Percentiles rank a stretch among this genome's conserved stretches.
phyloP scores from a whole-genome alignment of 2,113 vertebrate genomes.

The Sciurus niger region DNA sequence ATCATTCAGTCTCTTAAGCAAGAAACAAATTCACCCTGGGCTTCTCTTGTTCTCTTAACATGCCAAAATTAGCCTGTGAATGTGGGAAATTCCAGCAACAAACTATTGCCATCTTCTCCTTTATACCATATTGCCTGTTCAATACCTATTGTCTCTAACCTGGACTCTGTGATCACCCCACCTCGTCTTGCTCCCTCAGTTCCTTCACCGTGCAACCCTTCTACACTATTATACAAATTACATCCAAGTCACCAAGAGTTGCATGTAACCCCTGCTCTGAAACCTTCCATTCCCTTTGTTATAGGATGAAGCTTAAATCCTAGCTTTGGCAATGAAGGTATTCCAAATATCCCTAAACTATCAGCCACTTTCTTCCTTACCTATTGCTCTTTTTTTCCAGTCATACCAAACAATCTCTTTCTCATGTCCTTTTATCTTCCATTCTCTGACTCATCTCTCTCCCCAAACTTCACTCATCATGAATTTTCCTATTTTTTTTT shows the following conservation, averaged over 20 bases:
- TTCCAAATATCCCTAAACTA: neutral
- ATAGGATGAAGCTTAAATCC: neutral
- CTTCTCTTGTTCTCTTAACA: neutral
- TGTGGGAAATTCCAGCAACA: neutral
- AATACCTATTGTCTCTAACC: neutral
- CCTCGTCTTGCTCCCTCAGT: neutral
- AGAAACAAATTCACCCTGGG: neutral
- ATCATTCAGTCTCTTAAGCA: neutral
- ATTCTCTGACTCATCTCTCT: neutral
- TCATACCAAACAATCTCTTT: neutral
- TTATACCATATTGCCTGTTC: neutral
- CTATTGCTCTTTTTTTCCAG: neutral
- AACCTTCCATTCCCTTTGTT: neutral
- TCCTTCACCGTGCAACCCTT: neutral
- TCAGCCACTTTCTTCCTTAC: neutral
- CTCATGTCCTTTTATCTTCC: neutral
- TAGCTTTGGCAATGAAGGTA: neutral
- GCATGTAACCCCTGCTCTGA: neutral
- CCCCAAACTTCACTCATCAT: fast-evolving
- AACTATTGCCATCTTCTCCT: neutral
- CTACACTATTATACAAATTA: neutral
- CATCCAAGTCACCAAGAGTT: neutral
- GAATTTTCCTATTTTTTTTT: neutral
- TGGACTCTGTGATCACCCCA: neutral
- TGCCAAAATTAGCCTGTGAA: neutral